phyloP scores from a whole-genome alignment of 1,140 invertebrate genomes.

The Caenorhabditis brenneri region DNA sequence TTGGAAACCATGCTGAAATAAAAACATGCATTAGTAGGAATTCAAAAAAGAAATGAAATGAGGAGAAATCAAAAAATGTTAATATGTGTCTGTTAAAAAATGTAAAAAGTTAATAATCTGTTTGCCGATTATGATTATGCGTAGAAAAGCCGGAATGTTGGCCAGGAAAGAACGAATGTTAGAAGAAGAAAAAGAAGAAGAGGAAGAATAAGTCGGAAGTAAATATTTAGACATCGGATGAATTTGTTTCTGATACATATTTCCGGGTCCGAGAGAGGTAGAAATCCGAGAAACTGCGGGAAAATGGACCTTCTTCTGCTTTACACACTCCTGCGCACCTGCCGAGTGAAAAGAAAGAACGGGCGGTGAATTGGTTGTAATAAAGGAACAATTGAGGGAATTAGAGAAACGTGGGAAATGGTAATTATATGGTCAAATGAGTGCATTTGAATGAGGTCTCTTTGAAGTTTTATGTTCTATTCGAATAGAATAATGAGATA shows the following conservation, averaged over 20 bases:
- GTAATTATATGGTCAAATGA: neutral
- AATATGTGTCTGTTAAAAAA: neutral
- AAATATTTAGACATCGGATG: constrained; percentile 27
- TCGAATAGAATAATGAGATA: too few relatives aligned
- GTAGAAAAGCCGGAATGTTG: neutral
- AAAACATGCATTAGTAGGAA: neutral
- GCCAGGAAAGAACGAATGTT: neutral
- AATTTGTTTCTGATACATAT: neutral
- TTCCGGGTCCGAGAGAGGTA: neutral
- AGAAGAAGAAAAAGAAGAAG: neutral
- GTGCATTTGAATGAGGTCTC: neutral
- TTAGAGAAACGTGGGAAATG: constrained; percentile 35
- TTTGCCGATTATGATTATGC: constrained; percentile 10
- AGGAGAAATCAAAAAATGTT: neutral
- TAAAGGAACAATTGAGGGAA: constrained; percentile 24
- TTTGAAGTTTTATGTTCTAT: too few relatives aligned
- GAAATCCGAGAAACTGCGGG: constrained; percentile 23
- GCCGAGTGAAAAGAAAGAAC: neutral
- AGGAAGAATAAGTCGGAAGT: neutral
- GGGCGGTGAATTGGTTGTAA: neutral
- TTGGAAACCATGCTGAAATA: constrained; percentile 34
- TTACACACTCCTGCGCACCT: constrained; percentile 27
- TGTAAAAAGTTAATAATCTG: constrained; percentile 17
- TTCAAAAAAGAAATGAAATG: neutral
- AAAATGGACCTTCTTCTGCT: neutral